These are phyloP conservation scores for Odontophorus gujanensis DNA, from an alignment of 2,113 vertebrate genomes.

Conservation along the genomic window DNA sequence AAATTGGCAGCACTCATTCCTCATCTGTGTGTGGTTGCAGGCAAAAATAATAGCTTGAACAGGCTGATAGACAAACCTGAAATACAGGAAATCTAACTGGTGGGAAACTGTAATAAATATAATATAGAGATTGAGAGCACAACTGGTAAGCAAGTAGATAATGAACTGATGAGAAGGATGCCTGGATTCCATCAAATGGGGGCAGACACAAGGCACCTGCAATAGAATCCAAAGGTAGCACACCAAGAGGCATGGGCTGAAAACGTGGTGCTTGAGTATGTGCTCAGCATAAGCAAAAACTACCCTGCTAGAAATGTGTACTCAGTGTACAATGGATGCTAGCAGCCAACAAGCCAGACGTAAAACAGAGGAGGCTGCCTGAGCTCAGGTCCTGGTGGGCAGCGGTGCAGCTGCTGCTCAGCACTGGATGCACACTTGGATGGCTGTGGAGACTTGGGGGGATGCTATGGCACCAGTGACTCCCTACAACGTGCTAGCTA, in stretches of 20 bases:
- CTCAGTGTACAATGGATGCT: not conserved
- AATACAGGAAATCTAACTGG: slow-evolving; percentile 42
- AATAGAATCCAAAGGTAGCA: slow-evolving; percentile 11
- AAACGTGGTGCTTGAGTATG: not conserved
- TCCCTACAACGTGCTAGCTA: too few relatives aligned
- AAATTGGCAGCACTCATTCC: not conserved
- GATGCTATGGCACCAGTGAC: too few relatives aligned
- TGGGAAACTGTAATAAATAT: not conserved
- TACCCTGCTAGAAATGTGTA: not conserved
- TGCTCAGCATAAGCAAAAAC: not conserved
- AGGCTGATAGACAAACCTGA: not conserved
- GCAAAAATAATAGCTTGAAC: not conserved
- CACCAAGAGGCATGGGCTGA: not conserved
- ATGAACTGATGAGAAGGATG: not conserved
- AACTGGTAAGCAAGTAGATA: slow-evolving; percentile 4
- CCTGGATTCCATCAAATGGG: slow-evolving; percentile 15
- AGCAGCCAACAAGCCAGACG: not conserved
- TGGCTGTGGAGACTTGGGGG: not conserved
- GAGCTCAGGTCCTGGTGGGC: accelerated
- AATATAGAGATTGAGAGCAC: not conserved
- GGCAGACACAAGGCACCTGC: not conserved
- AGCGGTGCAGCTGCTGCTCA: not conserved
- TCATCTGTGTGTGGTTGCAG: not conserved
- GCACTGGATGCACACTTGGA: not conserved
- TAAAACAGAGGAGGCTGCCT: not conserved